Percentiles rank a stretch among this genome's conserved stretches.
Evolutionary conservation across 2,888 invertebrate genomes (phyloP).

Genomic region (Drosophila leonis): DNA sequence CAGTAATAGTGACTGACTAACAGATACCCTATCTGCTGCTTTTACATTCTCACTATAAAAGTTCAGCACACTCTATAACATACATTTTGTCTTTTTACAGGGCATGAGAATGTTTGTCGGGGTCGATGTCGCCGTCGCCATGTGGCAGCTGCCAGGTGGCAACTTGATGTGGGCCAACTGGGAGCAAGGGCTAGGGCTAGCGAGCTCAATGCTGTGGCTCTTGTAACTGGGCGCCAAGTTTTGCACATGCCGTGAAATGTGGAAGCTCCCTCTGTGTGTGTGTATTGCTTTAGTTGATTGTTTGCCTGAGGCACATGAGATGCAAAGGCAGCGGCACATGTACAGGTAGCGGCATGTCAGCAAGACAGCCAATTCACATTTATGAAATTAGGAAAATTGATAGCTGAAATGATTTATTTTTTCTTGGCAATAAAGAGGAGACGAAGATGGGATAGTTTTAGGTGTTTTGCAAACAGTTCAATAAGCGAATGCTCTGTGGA

Average conservation of each 20-base stretch:
- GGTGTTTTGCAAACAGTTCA: slow-evolving; percentile 1
- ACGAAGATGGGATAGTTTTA: not conserved
- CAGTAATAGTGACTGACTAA: not conserved
- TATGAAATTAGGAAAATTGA: slow-evolving; percentile 71
- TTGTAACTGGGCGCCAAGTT: slow-evolving; percentile 53
- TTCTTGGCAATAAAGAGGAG: not conserved
- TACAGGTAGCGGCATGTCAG: slow-evolving; percentile 32
- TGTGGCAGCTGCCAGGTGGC: slow-evolving; percentile 42
- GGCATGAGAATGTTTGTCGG: slow-evolving; percentile 51
- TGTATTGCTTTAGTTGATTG: slow-evolving; percentile 64
- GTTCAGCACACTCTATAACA: not conserved
- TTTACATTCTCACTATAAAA: not conserved
- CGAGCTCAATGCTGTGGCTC: slow-evolving; percentile 24
- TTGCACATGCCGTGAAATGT: slow-evolving; percentile 70
- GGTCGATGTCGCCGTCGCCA: slow-evolving; percentile 35
- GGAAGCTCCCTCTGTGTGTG: slow-evolving; percentile 28
- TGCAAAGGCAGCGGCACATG: slow-evolving; percentile 24
- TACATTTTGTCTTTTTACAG: slow-evolving; percentile 1
- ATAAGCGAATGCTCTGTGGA: not conserved
- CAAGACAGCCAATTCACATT: slow-evolving; percentile 66
- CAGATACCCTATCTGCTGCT: not conserved
- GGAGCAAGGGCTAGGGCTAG: slow-evolving; percentile 30
- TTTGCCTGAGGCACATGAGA: slow-evolving; percentile 58
- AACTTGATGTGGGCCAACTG: slow-evolving; percentile 48
- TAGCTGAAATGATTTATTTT: slow-evolving; percentile 48